Conservation (phyloP, 1,140 invertebrate species). For the Drosophila rufa region DNA sequence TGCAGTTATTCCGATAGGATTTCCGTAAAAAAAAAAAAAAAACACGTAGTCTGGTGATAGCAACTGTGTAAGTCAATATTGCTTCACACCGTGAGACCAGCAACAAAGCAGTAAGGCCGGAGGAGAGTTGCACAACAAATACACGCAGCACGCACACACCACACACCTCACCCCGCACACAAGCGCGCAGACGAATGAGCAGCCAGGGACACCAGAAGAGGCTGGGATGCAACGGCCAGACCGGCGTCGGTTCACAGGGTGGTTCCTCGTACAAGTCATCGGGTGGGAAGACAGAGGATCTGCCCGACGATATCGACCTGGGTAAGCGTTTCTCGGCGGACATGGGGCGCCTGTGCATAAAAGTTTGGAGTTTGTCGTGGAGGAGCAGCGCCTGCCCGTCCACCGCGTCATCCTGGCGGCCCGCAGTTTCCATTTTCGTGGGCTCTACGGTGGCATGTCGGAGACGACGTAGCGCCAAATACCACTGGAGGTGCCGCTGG, state of each 20-base stretch:
- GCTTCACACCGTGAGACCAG: neutral
- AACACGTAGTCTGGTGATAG: neutral
- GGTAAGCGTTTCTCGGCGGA: slow-evolving; percentile 80
- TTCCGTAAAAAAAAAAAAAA: neutral
- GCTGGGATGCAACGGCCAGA: slow-evolving; percentile 43
- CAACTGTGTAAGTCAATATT: neutral
- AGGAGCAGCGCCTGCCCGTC: slow-evolving; percentile 92
- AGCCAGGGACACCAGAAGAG: slow-evolving; percentile 78
- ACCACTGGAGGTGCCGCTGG: slow-evolving; percentile 93
- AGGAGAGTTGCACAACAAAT: slow-evolving; percentile 6
- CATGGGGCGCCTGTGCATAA: slow-evolving; percentile 92
- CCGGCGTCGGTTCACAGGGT: slow-evolving; percentile 11
- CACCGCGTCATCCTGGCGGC: slow-evolving; percentile 95
- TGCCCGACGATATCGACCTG: slow-evolving; percentile 62
- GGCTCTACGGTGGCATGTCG: slow-evolving; percentile 96
- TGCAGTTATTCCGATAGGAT: too few relatives aligned
- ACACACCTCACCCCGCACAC: neutral
- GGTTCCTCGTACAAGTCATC: slow-evolving; percentile 21
- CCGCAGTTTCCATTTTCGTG: slow-evolving; percentile 97
- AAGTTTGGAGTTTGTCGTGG: slow-evolving; percentile 95
- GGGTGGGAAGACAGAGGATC: slow-evolving; percentile 38
- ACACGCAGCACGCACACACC: neutral
- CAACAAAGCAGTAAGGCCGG: neutral
- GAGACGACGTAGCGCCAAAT: slow-evolving; percentile 95
- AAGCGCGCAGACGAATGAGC: slow-evolving; percentile 54